These are phyloP conservation scores for Drosophila malerkotliana DNA, from an alignment of 1,140 invertebrate genomes.

Conservation along the genomic window DNA sequence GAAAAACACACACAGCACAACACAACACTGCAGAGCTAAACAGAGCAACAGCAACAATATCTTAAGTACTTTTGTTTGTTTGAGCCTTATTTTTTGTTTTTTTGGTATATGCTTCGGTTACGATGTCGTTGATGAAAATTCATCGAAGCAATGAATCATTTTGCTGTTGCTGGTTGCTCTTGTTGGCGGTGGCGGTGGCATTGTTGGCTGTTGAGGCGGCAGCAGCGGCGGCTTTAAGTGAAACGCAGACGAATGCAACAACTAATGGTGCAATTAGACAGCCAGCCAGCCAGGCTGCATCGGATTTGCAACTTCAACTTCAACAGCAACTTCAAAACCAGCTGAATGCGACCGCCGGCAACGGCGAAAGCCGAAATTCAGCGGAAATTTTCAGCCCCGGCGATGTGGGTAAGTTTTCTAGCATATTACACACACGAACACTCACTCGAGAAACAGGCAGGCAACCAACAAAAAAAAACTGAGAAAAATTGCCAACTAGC, in stretches of 20 bases:
- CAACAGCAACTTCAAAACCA: slow-evolving; percentile 25
- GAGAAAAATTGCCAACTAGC: slow-evolving; percentile 70
- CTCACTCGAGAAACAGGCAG: slow-evolving; percentile 23
- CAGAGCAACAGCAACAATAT: slow-evolving; percentile 36
- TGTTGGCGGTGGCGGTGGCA: slow-evolving; percentile 53
- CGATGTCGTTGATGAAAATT: slow-evolving; percentile 81
- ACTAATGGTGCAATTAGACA: slow-evolving; percentile 82
- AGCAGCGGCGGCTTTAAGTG: slow-evolving; percentile 51
- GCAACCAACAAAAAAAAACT: slow-evolving; percentile 21
- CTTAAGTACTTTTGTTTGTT: slow-evolving; percentile 44
- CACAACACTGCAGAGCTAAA: slow-evolving; percentile 36
- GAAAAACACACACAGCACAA: slow-evolving; percentile 6
- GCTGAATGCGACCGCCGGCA: slow-evolving; percentile 39
- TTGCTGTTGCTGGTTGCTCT: slow-evolving; percentile 66
- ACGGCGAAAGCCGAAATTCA: slow-evolving; percentile 68
- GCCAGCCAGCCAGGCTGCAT: slow-evolving; percentile 33
- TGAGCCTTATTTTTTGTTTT: slow-evolving; percentile 9
- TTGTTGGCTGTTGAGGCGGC: slow-evolving; percentile 48
- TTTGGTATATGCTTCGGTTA: slow-evolving; percentile 74
- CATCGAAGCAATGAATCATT: slow-evolving; percentile 82
- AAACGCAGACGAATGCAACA: slow-evolving; percentile 79
- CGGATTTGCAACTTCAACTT: slow-evolving; percentile 17
- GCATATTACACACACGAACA: slow-evolving; percentile 19
- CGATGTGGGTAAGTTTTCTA: slow-evolving; percentile 74
- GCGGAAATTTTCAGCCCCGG: slow-evolving; percentile 73